Evolutionary conservation across 2,113 vertebrate genomes (phyloP).

Genomic region (Zeus faber): DNA sequence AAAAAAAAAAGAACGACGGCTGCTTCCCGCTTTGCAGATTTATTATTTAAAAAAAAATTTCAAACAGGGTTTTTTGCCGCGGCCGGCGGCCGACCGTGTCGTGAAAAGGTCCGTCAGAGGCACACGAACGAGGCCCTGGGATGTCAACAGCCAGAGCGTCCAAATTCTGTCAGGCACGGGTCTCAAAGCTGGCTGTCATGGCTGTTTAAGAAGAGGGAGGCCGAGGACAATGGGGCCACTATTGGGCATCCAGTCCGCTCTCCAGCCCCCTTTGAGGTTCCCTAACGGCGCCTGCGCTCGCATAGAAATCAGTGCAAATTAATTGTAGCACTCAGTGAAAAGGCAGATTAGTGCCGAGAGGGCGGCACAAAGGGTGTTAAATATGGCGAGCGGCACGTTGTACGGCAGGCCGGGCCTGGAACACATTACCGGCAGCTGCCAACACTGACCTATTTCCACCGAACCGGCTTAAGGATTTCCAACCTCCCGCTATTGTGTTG

Average conservation of each 20-base stretch:
- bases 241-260: constrained; percentile 79
- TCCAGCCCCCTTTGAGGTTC: constrained; percentile 77
- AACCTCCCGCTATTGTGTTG: constrained; percentile 80
- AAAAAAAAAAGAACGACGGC: no score
- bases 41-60: no score
- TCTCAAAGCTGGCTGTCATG: constrained; percentile 67
- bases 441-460: constrained; percentile 73
- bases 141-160: constrained; percentile 47
- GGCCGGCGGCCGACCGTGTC: no score
- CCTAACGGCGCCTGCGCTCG: constrained; percentile 83
- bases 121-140: constrained; percentile 44
- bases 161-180: constrained; percentile 59
- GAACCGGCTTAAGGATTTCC: constrained; percentile 81
- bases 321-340: constrained; percentile 92
- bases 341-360: constrained; percentile 83
- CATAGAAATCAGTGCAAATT: constrained; percentile 88
- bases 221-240: constrained; percentile 66
- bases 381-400: constrained; percentile 67
- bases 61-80: no score
- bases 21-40: no score
- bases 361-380: constrained; percentile 81
- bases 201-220: constrained; percentile 50
- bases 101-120: constrained; percentile 50
- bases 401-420: constrained; percentile 75
- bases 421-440: constrained; percentile 81